These are phyloP conservation scores for Rhodophaea formosa DNA, from an alignment of 2,888 invertebrate genomes.

Conservation along the genomic window DNA sequence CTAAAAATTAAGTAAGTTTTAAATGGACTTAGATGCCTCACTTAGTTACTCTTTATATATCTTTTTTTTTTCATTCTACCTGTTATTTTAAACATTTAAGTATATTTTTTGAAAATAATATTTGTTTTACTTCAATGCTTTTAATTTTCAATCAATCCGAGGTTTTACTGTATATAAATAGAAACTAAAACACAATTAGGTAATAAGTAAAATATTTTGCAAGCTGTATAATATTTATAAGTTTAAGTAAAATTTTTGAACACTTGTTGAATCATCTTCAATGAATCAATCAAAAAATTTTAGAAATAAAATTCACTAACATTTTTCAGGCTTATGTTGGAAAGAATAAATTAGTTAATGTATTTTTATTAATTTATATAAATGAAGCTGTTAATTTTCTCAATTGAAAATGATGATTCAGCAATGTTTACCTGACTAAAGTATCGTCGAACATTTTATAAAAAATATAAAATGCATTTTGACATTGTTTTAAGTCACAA, in stretches of 20 bases:
- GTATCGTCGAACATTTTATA: not conserved
- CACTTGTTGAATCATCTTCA: not conserved
- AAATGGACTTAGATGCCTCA: too few species aligned
- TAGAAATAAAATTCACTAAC: not conserved
- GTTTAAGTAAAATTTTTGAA: not conserved
- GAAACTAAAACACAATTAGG: too few species aligned
- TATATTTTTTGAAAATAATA: too few species aligned
- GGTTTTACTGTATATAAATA: too few species aligned
- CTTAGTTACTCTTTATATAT: too few species aligned
- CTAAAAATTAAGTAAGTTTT: too few species aligned
- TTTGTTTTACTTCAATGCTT: too few species aligned
- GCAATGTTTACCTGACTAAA: not conserved
- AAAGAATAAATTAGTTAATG: too few species aligned
- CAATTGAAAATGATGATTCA: not conserved
- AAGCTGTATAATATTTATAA: not conserved
- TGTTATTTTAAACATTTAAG: too few species aligned
- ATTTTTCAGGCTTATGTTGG: too few species aligned
- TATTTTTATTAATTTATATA: too few species aligned
- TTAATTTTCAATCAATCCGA: not conserved
- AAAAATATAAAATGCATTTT: not conserved
- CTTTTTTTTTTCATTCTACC: not conserved
- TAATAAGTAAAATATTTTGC: not conserved
- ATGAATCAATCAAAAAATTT: not conserved
- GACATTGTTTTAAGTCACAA: slow-evolving; percentile 4
- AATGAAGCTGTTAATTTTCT: not conserved